Conservation (phyloP, 1,140 invertebrate genomes). For the Trichonephila inaurata region DNA sequence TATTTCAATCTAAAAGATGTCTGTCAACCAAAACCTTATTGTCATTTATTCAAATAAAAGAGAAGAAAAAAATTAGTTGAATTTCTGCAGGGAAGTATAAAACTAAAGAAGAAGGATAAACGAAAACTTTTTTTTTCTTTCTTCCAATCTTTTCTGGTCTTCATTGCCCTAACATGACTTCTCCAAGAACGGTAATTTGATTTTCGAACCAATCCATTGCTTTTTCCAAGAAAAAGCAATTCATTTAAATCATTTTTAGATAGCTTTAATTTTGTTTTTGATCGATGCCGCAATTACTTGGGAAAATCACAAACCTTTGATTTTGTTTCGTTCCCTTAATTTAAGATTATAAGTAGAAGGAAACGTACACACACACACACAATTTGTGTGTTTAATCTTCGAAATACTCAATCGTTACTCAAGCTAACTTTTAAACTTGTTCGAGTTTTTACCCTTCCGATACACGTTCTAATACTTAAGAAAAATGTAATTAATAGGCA, state of each 20-base stretch:
- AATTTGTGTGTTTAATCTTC: slow-evolving; percentile 1
- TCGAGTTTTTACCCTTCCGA: not conserved
- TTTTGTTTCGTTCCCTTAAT: slow-evolving; percentile 16
- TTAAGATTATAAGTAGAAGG: not conserved
- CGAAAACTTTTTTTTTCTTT: not conserved
- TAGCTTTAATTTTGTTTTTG: slow-evolving; percentile 56
- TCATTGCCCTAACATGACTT: slow-evolving; percentile 26
- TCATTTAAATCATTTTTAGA: slow-evolving; percentile 48
- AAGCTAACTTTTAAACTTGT: not conserved
- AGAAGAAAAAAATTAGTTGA: not conserved
- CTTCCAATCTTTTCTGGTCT: not conserved
- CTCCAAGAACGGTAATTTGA: slow-evolving; percentile 46
- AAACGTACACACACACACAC: not conserved
- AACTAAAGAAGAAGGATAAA: not conserved
- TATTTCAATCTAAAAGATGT: slow-evolving; percentile 6
- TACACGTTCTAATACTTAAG: not conserved
- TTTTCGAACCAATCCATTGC: slow-evolving; percentile 13
- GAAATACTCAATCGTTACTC: not conserved
- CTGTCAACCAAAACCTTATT: not conserved
- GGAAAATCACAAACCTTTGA: not conserved
- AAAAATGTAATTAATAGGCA: not conserved
- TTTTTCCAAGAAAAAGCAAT: slow-evolving; percentile 31
- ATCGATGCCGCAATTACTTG: slow-evolving; percentile 37
- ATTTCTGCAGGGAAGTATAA: not conserved
- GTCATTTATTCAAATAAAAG: slow-evolving; percentile 7